Percentiles rank a stretch among this genome's conserved stretches.
These are phyloP conservation scores for Lophotis ruficrista DNA, from an alignment of 2,113 vertebrate genomes.

Conservation along the genomic window DNA sequence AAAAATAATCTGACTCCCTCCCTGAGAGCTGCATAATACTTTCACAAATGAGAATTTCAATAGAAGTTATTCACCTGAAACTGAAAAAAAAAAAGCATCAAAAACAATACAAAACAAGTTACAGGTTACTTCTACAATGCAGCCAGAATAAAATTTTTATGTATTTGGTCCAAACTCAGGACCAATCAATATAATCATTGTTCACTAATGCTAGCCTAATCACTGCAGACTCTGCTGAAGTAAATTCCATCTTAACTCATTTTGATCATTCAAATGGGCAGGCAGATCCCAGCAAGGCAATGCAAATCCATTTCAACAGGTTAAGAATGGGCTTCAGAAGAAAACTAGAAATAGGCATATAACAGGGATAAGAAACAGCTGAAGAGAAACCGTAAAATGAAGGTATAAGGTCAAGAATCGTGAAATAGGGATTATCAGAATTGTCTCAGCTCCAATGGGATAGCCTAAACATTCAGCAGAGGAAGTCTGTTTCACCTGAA, in stretches of 20 bases:
- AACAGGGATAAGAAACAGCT: background rate
- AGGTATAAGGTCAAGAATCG: background rate
- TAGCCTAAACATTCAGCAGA: background rate
- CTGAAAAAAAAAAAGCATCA: background rate
- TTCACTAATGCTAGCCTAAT: background rate
- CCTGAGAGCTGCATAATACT: background rate
- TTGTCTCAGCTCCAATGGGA: fast-evolving
- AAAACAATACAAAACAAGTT: background rate
- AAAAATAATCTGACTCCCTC: background rate
- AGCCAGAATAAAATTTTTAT: background rate
- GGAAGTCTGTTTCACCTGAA: background rate
- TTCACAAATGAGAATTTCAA: background rate
- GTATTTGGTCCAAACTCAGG: background rate
- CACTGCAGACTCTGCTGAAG: background rate
- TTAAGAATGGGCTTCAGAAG: background rate
- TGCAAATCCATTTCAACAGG: background rate
- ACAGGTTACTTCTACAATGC: background rate
- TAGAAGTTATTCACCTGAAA: background rate
- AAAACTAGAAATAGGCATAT: background rate
- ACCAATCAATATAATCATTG: background rate
- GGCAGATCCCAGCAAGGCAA: background rate
- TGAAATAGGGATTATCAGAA: background rate
- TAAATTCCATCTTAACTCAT: background rate
- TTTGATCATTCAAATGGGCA: background rate
- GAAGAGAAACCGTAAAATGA: background rate